Percentiles rank a stretch among this genome's conserved stretches.
Evolutionary conservation across 2,797 vertebrate species (phyloP).

Genomic region (Galaxias olidus): DNA sequence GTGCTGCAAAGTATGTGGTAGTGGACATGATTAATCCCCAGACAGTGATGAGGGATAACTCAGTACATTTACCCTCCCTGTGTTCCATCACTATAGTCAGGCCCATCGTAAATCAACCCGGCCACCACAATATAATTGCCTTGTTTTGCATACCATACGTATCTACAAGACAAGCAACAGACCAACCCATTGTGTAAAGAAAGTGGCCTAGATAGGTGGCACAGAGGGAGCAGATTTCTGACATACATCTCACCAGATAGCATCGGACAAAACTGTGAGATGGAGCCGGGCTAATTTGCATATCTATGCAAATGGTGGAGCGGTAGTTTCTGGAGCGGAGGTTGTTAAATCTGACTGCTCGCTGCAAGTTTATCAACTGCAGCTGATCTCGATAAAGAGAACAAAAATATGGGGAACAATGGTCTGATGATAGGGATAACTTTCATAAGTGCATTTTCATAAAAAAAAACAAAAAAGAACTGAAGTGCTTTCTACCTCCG

Average conservation of each 20-base stretch:
- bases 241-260: constrained; percentile 33
- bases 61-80: background rate
- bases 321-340: no score
- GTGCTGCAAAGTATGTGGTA: no score
- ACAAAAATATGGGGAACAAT: background rate
- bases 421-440: background rate
- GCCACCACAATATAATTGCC: background rate
- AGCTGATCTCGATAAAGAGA: background rate
- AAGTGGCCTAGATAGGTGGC: constrained; percentile 37
- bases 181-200: constrained; percentile 15
- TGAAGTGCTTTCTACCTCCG: background rate
- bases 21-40: background rate
- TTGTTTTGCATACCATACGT: constrained; percentile 44
- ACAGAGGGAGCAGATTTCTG: constrained; percentile 25
- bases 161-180: constrained; percentile 5
- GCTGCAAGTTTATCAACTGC: background rate
- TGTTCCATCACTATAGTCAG: background rate
- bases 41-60: background rate
- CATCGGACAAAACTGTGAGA: constrained; percentile 36
- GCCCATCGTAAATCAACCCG: background rate
- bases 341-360: background rate
- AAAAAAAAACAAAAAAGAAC: background rate
- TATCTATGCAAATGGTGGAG: constrained; percentile 53
- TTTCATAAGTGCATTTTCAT: background rate
- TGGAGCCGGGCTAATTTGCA: constrained; percentile 40